phyloP scores from a whole-genome alignment of 2,113 vertebrate species.

The Thalassoma bifasciatum region DNA sequence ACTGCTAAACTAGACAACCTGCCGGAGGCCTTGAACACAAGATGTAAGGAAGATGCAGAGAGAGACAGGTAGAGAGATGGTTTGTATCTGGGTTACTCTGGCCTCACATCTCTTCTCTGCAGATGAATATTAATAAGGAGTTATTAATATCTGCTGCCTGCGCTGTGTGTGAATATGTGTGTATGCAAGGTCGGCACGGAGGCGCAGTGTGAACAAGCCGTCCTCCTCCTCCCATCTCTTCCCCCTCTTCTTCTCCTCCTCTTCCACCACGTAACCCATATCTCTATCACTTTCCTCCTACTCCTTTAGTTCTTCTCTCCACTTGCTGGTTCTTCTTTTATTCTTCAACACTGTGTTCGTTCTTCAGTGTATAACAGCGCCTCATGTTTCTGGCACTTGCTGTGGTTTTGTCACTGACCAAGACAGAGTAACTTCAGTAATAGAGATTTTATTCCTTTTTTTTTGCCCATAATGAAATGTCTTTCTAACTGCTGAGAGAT shows the following conservation, averaged over 20 bases:
- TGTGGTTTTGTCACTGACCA: slow-evolving; percentile 32
- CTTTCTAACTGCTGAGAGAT: background rate
- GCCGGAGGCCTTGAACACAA: slow-evolving; percentile 12
- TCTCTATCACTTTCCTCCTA: slow-evolving; percentile 35
- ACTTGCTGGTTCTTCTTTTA: background rate
- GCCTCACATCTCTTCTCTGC: slow-evolving; percentile 79
- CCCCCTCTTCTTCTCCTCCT: slow-evolving; percentile 44
- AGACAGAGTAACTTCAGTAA: slow-evolving; percentile 35
- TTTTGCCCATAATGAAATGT: background rate
- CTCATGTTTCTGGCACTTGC: slow-evolving; percentile 25
- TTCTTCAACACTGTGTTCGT: slow-evolving; percentile 17
- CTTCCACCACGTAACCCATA: slow-evolving; percentile 25
- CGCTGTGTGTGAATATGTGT: slow-evolving; percentile 55
- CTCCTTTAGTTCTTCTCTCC: slow-evolving; percentile 20
- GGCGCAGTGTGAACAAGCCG: slow-evolving; percentile 60
- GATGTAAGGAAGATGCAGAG: slow-evolving; percentile 16
- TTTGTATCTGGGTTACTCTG: slow-evolving; percentile 79
- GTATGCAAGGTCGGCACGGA: slow-evolving; percentile 60
- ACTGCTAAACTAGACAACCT: background rate
- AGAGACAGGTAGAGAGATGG: slow-evolving; percentile 64
- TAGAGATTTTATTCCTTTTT: slow-evolving; percentile 9
- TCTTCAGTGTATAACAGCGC: slow-evolving; percentile 28
- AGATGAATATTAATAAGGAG: slow-evolving; percentile 83
- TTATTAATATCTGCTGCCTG: slow-evolving; percentile 82
- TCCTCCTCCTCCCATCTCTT: slow-evolving; percentile 35